Percentiles rank a stretch among this genome's conserved stretches.
These are phyloP conservation scores for Eupithecia subfuscata DNA, from an alignment of 2,888 invertebrate genomes.

Conservation along the genomic window DNA sequence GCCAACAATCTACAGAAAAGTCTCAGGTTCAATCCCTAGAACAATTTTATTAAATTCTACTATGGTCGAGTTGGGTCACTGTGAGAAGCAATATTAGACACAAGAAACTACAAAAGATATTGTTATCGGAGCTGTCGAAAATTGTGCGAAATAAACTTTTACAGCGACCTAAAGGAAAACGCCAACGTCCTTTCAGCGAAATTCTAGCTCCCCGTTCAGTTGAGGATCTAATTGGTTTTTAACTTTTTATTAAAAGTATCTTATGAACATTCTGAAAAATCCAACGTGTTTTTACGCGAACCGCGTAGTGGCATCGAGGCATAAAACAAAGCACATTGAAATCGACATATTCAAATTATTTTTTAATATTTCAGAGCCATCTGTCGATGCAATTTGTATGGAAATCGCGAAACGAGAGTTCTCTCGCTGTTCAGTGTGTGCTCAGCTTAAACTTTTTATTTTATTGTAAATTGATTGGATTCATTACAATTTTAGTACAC, in stretches of 20 bases:
- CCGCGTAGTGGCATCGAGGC: background rate
- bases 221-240: background rate
- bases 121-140: background rate
- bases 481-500: constrained; percentile 36
- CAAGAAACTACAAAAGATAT: constrained; percentile 6
- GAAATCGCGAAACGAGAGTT: constrained; percentile 36
- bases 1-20: no score
- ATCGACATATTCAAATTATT: constrained; percentile 38
- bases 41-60: background rate
- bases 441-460: constrained; percentile 35
- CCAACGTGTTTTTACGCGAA: background rate
- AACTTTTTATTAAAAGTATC: background rate
- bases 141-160: constrained; percentile 7
- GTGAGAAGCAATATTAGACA: constrained; percentile 7
- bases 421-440: constrained; percentile 30
- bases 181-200: background rate
- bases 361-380: constrained; percentile 39
- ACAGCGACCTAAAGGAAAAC: constrained; percentile 3
- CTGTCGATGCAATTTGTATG: constrained; percentile 44
- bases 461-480: constrained; percentile 44
- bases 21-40: background rate
- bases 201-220: background rate
- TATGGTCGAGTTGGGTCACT: background rate
- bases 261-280: background rate
- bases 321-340: constrained; percentile 15